Base-by-base conservation (phyloP, 1,140 invertebrate species). In the Drosophila lowei region DNA sequence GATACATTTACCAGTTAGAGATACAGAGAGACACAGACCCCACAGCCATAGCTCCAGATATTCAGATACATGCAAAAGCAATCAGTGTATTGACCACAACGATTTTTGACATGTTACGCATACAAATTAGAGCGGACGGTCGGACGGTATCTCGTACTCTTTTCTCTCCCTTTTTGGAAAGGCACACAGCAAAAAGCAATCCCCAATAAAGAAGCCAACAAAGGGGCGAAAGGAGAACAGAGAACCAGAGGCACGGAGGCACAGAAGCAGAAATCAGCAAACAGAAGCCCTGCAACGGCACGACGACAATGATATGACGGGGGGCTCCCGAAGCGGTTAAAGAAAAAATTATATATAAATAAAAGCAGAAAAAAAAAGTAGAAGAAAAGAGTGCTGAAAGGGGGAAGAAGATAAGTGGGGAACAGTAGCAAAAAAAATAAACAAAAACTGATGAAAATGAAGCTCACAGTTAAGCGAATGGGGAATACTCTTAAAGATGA, bases 61-160 rank as follows among this genome's bases (percentile, higher is more conserved):
- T 55, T 55, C 55, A 50, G 41, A 71, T 70, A 89, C 85, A 89
- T 85, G 85, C 65, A 89, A 90, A 89, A 90, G 86, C 86, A 89
- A 89, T 89, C 86, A 85, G 86, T 76, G 80, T 89, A 89, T 89
- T 89, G 86, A 89, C 86, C 86, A 89, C 86, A 89, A 85, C 77
- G 85, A 90, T 90, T 89, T 72, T 89, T 89, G 86, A 89, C 86
- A 89, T 89, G 86, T 76, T 89, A 89, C 85, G 86, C 86, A 89
- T 89, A 89, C 86, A 89, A 89, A 89, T 90, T 85, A 81, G 80
- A 76, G 57, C 74, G 72, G 67, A 47, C 48, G 28, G 57, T 21
- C 66, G 47, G 23, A 3, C 28, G 16, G 48, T 34, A 18, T 49
- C 50, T 41, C 34, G 46, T 66, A 6, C 11, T 25, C 38, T 42